Evolutionary conservation across 2,888 invertebrate genomes (phyloP).

Genomic region (Harpalus rubripes): DNA sequence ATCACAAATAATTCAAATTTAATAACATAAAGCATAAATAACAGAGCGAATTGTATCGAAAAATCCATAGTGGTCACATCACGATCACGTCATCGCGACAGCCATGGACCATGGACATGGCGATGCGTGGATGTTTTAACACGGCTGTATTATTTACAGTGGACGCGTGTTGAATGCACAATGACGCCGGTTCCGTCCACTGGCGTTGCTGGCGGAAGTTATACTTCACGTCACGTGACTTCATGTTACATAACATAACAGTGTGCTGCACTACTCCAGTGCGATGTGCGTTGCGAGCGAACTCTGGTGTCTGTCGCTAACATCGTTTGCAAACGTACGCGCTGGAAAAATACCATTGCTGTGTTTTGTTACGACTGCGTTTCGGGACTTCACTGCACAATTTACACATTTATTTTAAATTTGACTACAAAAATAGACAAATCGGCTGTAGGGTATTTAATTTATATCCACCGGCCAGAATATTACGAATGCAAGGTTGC

Average conservation of each 20-base stretch:
- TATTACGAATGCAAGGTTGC: too few relatives aligned
- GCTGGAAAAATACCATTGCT: slow-evolving; percentile 39
- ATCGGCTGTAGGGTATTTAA: background rate
- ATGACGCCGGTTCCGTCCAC: slow-evolving; percentile 64
- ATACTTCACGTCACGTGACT: slow-evolving; percentile 66
- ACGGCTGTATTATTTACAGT: slow-evolving; percentile 59
- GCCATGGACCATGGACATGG: slow-evolving; percentile 27
- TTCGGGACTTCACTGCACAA: slow-evolving; percentile 34
- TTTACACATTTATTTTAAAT: slow-evolving; percentile 41
- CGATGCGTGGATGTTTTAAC: slow-evolving; percentile 53
- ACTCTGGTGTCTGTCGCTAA: slow-evolving; percentile 24
- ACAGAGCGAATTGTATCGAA: slow-evolving; percentile 30
- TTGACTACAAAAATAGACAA: slow-evolving; percentile 44
- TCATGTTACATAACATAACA: slow-evolving; percentile 52
- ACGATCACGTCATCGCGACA: slow-evolving; percentile 23
- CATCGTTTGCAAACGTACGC: slow-evolving; percentile 27
- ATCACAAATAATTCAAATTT: slow-evolving; percentile 42
- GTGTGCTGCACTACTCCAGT: background rate
- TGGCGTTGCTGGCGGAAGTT: slow-evolving; percentile 64
- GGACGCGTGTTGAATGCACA: slow-evolving; percentile 63
- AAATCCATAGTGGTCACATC: slow-evolving; percentile 19
- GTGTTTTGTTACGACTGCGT: background rate
- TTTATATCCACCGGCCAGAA: too few relatives aligned
- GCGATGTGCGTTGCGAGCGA: background rate
- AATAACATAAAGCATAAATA: slow-evolving; percentile 19